Percentiles rank a stretch among this genome's conserved stretches.
Conservation (phyloP, 2,888 invertebrate genomes). For the Hermaeophaga mercurialis region DNA sequence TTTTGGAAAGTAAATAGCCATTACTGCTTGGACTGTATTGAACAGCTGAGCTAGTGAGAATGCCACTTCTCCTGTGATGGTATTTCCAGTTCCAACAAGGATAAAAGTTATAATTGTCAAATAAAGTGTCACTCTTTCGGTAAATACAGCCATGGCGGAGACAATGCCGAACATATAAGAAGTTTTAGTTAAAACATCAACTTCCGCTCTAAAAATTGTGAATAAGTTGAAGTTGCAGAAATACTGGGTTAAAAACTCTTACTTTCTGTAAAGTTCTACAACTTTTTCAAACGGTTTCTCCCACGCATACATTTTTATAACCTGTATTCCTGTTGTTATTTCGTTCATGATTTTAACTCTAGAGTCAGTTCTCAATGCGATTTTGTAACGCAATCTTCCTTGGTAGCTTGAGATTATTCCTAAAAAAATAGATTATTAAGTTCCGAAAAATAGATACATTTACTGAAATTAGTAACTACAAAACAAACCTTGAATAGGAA, state of each 20-base stretch:
- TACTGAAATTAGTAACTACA: neutral
- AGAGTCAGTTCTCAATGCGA: conserved; percentile 64
- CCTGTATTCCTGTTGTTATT: conserved; percentile 73
- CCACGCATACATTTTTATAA: conserved; percentile 82
- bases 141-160: conserved; percentile 73
- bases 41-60: conserved; percentile 80
- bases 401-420: conserved; percentile 49
- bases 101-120: conserved; percentile 80
- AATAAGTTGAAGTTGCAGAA: neutral
- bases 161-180: conserved; percentile 72
- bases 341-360: conserved; percentile 75
- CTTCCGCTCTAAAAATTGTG: conserved; percentile 59
- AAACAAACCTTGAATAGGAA: conserved; percentile 59
- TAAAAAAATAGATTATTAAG: neutral
- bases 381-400: conserved; percentile 57
- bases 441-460: neutral
- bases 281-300: conserved; percentile 72
- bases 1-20: conserved; percentile 46
- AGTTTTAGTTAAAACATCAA: conserved; percentile 68
- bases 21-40: conserved; percentile 66
- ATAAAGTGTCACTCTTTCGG: conserved; percentile 82
- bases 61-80: conserved; percentile 65
- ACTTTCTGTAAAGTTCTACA: conserved; percentile 66
- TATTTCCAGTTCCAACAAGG: conserved; percentile 67
- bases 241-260: conserved; percentile 40